These are phyloP conservation scores for Temnothorax longispinosus DNA, from an alignment of 1,140 invertebrate genomes.

Conservation along the genomic window DNA sequence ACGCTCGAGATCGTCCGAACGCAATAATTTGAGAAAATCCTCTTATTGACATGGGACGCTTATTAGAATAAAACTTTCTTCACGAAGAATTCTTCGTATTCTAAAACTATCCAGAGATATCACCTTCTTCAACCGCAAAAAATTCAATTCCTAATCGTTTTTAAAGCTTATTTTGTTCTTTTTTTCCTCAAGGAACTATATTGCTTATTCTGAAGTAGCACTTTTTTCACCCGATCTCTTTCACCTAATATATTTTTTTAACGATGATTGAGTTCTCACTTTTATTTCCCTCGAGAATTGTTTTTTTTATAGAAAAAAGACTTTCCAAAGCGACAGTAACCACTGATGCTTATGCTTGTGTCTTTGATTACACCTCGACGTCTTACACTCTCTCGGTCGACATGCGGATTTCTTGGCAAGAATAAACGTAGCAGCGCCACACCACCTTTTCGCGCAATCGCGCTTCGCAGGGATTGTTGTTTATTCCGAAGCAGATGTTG, in stretches of 20 bases:
- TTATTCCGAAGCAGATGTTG: background rate
- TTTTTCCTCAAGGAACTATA: constrained; percentile 43
- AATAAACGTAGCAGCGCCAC: background rate
- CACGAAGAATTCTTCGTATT: background rate
- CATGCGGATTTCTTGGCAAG: background rate
- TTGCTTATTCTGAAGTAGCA: constrained; percentile 25
- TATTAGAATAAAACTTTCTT: constrained; percentile 12
- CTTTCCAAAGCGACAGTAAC: background rate
- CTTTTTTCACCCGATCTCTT: background rate
- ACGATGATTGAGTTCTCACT: background rate
- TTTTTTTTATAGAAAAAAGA: background rate
- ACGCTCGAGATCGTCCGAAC: background rate
- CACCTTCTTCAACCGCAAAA: background rate
- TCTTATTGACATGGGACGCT: background rate
- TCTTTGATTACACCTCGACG: background rate
- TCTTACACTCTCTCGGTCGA: background rate
- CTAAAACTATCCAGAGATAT: constrained; percentile 7
- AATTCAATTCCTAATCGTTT: constrained; percentile 45
- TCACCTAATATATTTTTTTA: background rate
- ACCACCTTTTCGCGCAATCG: background rate
- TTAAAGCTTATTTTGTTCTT: constrained; percentile 35
- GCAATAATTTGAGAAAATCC: background rate
- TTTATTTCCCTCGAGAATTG: background rate
- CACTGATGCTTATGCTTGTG: background rate
- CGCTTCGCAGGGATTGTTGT: background rate